Percentiles rank a stretch among this genome's conserved stretches.
These are phyloP conservation scores for Craseonycteris thonglongyai DNA, from an alignment of 2,113 vertebrate genomes.

Conservation along the genomic window DNA sequence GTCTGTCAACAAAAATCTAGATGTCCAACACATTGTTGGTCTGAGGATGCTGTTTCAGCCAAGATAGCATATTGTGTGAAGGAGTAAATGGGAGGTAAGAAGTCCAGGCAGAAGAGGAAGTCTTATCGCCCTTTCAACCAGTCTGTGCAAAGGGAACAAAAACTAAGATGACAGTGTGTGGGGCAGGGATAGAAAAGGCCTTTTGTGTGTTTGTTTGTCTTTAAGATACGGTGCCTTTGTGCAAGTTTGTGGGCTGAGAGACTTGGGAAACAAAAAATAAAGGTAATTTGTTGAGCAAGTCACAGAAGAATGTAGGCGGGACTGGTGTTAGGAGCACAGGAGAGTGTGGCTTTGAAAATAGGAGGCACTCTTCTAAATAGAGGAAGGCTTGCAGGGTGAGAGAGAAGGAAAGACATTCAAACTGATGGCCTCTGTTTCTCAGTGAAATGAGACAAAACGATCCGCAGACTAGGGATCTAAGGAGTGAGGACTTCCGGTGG, in stretches of 20 bases:
- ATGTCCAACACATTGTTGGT: background rate
- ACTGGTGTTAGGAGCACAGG: background rate
- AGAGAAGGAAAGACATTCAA: background rate
- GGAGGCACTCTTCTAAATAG: background rate
- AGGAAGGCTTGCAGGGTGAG: background rate
- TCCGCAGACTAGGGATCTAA: background rate
- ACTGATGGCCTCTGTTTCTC: background rate
- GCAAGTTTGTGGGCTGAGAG: background rate
- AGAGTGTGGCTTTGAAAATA: background rate
- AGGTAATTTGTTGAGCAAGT: background rate
- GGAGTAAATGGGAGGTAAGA: background rate
- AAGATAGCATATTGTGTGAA: background rate
- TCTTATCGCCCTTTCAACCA: background rate
- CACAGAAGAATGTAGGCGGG: background rate
- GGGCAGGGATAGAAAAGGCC: background rate
- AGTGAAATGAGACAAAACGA: background rate
- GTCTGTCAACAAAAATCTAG: background rate
- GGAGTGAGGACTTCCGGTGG: background rate
- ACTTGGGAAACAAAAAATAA: background rate
- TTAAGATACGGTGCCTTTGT: background rate
- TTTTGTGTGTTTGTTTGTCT: background rate
- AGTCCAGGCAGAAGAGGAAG: background rate
- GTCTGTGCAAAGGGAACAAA: background rate
- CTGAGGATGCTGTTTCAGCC: background rate
- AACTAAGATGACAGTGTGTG: background rate